phyloP scores from a whole-genome alignment of 2,888 invertebrate genomes.

The Drosophila affinis region DNA sequence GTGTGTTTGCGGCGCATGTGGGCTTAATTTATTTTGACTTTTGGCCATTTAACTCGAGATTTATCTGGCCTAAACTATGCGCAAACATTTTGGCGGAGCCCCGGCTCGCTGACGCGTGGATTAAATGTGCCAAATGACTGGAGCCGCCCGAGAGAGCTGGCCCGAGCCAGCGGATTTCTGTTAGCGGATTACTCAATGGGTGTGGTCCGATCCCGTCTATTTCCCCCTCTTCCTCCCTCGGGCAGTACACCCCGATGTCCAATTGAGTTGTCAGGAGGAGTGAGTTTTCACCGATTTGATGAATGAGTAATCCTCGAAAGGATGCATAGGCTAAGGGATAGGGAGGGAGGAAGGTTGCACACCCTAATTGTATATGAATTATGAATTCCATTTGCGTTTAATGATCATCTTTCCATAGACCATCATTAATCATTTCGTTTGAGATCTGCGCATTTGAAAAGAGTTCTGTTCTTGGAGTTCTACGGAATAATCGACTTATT shows the following conservation, averaged over 20 bases:
- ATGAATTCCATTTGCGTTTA: not conserved
- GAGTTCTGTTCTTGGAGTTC: no score
- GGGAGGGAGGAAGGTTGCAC: not conserved
- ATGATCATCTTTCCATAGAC: not conserved
- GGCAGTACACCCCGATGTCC: conserved; percentile 13
- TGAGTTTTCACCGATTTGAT: conserved; percentile 4
- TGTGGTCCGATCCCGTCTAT: conserved; percentile 35
- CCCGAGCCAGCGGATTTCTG: conserved; percentile 40
- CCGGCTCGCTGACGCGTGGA: conserved; percentile 72
- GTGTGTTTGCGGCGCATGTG: conserved; percentile 61
- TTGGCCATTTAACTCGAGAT: conserved; percentile 80
- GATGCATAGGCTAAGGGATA: not conserved
- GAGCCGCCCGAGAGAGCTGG: conserved; percentile 28
- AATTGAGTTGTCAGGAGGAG: conserved; percentile 46
- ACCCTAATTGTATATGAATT: no score
- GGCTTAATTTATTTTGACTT: conserved; percentile 81
- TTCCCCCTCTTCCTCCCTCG: not conserved
- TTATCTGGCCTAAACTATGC: conserved; percentile 79
- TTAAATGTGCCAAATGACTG: conserved; percentile 75
- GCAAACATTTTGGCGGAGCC: conserved; percentile 58
- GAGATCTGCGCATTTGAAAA: no score
- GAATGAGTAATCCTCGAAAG: not conserved
- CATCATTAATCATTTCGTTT: not conserved
- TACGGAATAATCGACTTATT: not conserved
- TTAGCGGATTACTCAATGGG: conserved; percentile 61